Base-by-base conservation (phyloP, 2,888 invertebrate species). In the Agapetus fuscipes region DNA sequence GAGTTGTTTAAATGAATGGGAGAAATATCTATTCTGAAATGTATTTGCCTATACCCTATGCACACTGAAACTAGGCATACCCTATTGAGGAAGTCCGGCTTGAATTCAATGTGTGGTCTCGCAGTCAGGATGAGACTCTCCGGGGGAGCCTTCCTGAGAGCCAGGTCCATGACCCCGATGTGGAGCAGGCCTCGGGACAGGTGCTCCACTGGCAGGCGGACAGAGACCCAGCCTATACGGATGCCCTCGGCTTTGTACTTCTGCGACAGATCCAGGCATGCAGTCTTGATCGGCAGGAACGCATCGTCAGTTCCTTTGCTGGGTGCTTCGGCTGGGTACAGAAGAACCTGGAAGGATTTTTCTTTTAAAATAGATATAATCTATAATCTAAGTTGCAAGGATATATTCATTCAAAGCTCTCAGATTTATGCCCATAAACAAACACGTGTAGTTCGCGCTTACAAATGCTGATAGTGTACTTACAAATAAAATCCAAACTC, bases 71-170 rank as follows among this genome's bases (percentile, higher is more conserved):
- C n/a, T n/a, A n/a, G n/a, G 43, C 30, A 25, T 54, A 84, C 87
- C 54, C 95, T 72, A 57, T 97, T 96, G 30, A 96, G 72, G 65
- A 90, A 94, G 57, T 94, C 93, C 31, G 78, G 65, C 52, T 78
- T 79, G 50, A 87, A 72, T 52, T 82, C 80, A 54, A 81, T 75
- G 49, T 76, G 72, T 30, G 78, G 74, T 48, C 77, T 75, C 27
- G 74, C 70, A 48, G 85, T 60, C 46, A 90, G 64, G 41, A 89
- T 61, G 6, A 91, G 64, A 52, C 82, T 78, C 46, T 90, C 87
- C 0, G 77, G 61, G 3, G 80, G 71, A 46, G 86, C 72, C 57
- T 83, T 83, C 46, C 74, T 73, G 36, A 82, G 56, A 1, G 82
- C 77, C 45, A 80, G 65, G 60, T 83, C 83, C 14, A 80, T 66